Evolutionary conservation across 2,888 invertebrate genomes (phyloP), one percentile per base, ranked within the genome.

Genomic region (Chrysotoxum bicinctum): DNA sequence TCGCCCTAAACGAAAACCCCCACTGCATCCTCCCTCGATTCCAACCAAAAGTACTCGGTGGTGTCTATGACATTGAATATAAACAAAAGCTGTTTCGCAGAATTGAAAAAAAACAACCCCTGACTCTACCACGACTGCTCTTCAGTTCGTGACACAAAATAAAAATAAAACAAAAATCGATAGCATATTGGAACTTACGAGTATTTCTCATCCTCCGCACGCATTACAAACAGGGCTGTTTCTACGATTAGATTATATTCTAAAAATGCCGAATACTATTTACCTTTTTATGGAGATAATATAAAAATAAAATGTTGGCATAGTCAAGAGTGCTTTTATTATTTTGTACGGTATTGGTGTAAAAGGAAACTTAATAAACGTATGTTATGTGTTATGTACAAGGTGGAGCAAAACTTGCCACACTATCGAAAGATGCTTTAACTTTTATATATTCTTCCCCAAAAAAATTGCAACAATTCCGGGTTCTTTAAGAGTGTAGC

Each of bases 61-160:
- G 60, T 62, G 60, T 69, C 56, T 70, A 40, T 79, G 79, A 79
- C 78, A 84, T 79, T 75, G 78, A 70, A 69, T 16, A 83, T 83
- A 75, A 83, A 78, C 83, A 83, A 83, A 74, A 48, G 50, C 62
- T 69, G 66, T 83, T 74, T 56, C 43, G 56, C 26, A 43, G 35
- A 66, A 54, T 14, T 54, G 21, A 40, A 37, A 43, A 37, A 30
- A 60, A 58, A 48, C 21, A 14, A 52, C 52, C 64, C 26, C 54
- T 23, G 32, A 35, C 54, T 50, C 7, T 40, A 48, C 60, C n/a
- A 52, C 35, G 37, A 32, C n/a, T 37, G 37, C 69, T 45, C 16
- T 56, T 56, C 2, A 56, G 32, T 56, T 45, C 8, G 37, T 69
- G 75, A 69, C 69, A 69, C 43, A 45, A 35, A 79, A 74, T 48